Conservation (phyloP, 1,140 invertebrate species). For the Bombus sibiricus region DNA sequence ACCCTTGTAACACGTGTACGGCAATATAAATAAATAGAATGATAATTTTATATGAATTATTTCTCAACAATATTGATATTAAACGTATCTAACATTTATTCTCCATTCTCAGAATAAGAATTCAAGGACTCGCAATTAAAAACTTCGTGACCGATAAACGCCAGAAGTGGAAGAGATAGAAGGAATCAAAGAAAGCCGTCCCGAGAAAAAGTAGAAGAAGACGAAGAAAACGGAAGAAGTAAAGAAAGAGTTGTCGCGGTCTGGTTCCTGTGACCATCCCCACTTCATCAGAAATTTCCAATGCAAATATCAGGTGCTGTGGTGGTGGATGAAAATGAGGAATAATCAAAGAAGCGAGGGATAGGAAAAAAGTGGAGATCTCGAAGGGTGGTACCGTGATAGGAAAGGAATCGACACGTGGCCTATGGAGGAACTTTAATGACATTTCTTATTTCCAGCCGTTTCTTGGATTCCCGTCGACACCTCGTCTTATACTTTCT, state of each 20-base stretch:
- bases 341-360: conserved; percentile 23
- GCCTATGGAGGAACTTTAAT: conserved; percentile 67
- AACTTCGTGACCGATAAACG: conserved; percentile 15
- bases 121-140: conserved; percentile 57
- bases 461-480: conserved; percentile 1
- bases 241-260: conserved; percentile 15
- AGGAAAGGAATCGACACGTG: conserved; percentile 46
- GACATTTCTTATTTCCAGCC: conserved; percentile 70
- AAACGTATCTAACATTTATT: not conserved
- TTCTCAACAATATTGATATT: not conserved
- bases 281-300: not conserved
- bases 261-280: not conserved
- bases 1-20: too few relatives aligned
- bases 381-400: conserved; percentile 11
- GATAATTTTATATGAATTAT: not conserved
- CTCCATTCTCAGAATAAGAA: conserved; percentile 42
- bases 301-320: conserved; percentile 8
- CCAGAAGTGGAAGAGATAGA: conserved; percentile 41
- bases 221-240: not conserved
- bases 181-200: not conserved
- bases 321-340: conserved; percentile 17
- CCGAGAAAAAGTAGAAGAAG: not conserved
- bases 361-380: conserved; percentile 2
- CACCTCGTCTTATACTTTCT: conserved; percentile 19
- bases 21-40: too few relatives aligned